Percentiles rank a stretch among this genome's conserved stretches.
Evolutionary conservation across 1,140 invertebrate genomes (phyloP).

Genomic region (Cataglyphis hispanica): DNA sequence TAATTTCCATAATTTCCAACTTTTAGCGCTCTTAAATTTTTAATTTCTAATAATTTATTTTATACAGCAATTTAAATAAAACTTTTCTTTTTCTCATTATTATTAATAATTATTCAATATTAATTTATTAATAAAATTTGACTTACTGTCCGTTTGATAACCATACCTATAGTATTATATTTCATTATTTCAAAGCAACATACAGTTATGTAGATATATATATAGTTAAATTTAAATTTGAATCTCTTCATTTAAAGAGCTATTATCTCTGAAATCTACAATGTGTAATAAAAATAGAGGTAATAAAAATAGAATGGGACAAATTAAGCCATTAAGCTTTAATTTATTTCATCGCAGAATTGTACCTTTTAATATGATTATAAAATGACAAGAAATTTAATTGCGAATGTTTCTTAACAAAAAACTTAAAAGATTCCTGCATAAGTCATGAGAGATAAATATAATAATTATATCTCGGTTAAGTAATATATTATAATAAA

Average conservation of each 20-base stretch:
- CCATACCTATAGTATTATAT: background rate
- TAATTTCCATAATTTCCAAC: background rate
- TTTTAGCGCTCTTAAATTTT: background rate
- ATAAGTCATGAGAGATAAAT: background rate
- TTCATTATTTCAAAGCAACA: constrained; percentile 12
- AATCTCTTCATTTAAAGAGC: constrained; percentile 12
- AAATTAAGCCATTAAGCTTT: constrained; percentile 33
- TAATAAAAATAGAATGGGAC: constrained; percentile 27
- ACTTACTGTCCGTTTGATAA: background rate
- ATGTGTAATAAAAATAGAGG: constrained; percentile 14
- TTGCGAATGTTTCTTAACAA: background rate
- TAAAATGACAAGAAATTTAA: constrained; percentile 29
- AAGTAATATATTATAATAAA: too few relatives aligned
- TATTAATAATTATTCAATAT: background rate
- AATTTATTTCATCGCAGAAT: constrained; percentile 22
- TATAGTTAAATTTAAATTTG: constrained; percentile 37
- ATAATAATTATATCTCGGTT: too few relatives aligned
- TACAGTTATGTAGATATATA: background rate
- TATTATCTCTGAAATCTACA: constrained; percentile 38
- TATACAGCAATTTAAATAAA: background rate
- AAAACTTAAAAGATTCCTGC: background rate
- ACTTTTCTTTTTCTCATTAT: background rate
- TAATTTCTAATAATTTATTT: background rate
- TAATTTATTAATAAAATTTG: background rate
- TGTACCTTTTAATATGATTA: constrained; percentile 26